These are phyloP conservation scores for Aradophagus sp. DNA, from an alignment of 1,140 invertebrate genomes.

Conservation along the genomic window DNA sequence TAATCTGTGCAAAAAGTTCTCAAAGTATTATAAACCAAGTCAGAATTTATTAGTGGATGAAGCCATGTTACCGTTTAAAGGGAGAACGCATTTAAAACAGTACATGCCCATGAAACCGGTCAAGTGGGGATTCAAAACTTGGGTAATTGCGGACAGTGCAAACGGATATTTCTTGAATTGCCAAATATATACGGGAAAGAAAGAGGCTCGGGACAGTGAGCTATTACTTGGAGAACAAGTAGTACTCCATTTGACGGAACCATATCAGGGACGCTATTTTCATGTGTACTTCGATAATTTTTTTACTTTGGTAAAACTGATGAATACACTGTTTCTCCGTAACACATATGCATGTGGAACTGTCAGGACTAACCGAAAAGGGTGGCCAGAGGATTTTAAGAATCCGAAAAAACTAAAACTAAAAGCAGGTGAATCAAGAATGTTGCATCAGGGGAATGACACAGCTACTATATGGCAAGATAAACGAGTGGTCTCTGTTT, in stretches of 20 bases:
- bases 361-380: constrained; percentile 8
- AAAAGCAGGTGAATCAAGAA: constrained; percentile 6
- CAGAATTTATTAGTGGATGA: constrained; percentile 8
- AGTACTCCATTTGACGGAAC: constrained; percentile 8
- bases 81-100: constrained; percentile 8
- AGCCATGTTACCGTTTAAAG: constrained; percentile 23
- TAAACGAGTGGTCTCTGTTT: constrained; percentile 1
- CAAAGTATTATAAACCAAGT: constrained; percentile 3
- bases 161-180: constrained; percentile 9
- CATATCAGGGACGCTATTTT: background rate
- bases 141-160: constrained; percentile 10
- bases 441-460: background rate
- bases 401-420: constrained; percentile 8
- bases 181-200: constrained; percentile 19
- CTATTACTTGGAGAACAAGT: constrained; percentile 19
- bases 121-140: constrained; percentile 18
- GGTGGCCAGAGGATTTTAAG: constrained; percentile 4
- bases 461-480: constrained; percentile 14
- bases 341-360: constrained; percentile 36
- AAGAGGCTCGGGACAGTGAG: constrained; percentile 6
- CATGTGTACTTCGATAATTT: constrained; percentile 31
- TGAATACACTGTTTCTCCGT: constrained; percentile 7
- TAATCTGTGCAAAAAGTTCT: background rate
- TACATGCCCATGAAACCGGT: constrained; percentile 16
- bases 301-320: constrained; percentile 14